Evolutionary conservation across 2,888 invertebrate genomes (phyloP).

Genomic region (Eretmocerus hayati): DNA sequence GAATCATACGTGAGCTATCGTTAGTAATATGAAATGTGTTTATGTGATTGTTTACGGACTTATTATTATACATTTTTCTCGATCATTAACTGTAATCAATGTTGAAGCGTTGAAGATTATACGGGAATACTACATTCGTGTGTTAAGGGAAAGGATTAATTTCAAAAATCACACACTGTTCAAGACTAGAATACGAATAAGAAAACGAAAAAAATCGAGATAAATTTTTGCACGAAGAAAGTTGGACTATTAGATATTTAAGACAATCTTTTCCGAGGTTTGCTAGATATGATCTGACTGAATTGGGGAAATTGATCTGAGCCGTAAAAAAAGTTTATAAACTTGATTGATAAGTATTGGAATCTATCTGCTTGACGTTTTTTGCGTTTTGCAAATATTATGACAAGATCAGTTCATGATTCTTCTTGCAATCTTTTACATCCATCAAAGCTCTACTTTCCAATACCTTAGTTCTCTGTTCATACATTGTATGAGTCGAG

Average conservation of each 20-base stretch:
- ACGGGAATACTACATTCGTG: no score
- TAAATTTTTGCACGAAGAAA: conserved; percentile 14
- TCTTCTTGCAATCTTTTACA: conserved; percentile 2
- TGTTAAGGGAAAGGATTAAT: no score
- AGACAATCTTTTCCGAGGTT: conserved; percentile 17
- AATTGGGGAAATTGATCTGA: no score
- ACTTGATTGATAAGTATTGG: no score
- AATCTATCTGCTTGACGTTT: conserved; percentile 22
- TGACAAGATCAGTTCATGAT: conserved; percentile 20
- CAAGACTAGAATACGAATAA: no score
- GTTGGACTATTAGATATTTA: conserved; percentile 19
- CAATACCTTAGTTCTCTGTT: not conserved
- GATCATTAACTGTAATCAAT: conserved; percentile 22
- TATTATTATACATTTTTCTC: conserved; percentile 22
- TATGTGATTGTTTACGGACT: conserved; percentile 27
- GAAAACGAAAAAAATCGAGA: conserved; percentile 4
- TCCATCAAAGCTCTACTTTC: not conserved
- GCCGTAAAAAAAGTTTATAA: no score
- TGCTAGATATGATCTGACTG: no score
- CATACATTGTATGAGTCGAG: no score
- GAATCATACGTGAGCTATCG: conserved; percentile 21
- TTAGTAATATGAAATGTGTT: conserved; percentile 31
- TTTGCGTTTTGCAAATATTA: conserved; percentile 27
- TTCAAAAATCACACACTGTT: no score
- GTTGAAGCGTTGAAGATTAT: conserved; percentile 6